Evolutionary conservation across 2,113 vertebrate species (phyloP), one percentile per base, ranked within the genome.

Genomic region (Odontesthes bonariensis): DNA sequence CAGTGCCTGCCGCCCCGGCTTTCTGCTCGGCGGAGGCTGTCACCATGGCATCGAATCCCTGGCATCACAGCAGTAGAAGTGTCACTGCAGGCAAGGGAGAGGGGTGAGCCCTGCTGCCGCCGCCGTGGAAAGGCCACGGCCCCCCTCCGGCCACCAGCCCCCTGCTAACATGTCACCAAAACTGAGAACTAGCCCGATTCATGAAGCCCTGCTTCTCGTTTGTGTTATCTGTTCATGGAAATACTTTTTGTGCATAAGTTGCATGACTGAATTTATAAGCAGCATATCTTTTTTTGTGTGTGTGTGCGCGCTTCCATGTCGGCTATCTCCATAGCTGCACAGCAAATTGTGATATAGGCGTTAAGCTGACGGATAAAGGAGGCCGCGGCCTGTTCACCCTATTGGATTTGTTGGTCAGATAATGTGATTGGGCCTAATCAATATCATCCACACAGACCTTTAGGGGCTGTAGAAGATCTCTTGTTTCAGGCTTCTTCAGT

Each of bases 391-490:
- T 91, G 85, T 89, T 87, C 35, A 8, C 86, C 88, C 82, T 92
- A 94, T 94, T 94, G 89, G 79, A 92, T 95, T 94, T 93, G 83
- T 86, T 60, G 89, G 93, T 92, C 84, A 86, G 88, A 90, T 94
- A 94, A 95, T 94, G 86, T 84, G 80, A 93, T 94, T 94, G 89
- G 79, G 52, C 55, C 87, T 91, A 88, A 94, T 94, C 94, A 91
- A 93, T 94, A 93, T 83, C 65, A 73, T 90, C 89, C 90, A 86
- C 90, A 86, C 84, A 90, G 90, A 93, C 92, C 92, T 93, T 86
- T 90, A 88, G 84, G 88, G 87, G 59, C 85, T 77, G 79, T 69
- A 80, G 77, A 68, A 81, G 80, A 92, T 89, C 82, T 89, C 66
- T 0, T 22, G 44, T 87, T 85, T 79, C 77, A 81, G 81, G 6